Percentiles rank a stretch among this genome's conserved stretches.
These are phyloP conservation scores for Xestobium rufovillosum DNA, from an alignment of 2,888 invertebrate genomes.

Conservation along the genomic window DNA sequence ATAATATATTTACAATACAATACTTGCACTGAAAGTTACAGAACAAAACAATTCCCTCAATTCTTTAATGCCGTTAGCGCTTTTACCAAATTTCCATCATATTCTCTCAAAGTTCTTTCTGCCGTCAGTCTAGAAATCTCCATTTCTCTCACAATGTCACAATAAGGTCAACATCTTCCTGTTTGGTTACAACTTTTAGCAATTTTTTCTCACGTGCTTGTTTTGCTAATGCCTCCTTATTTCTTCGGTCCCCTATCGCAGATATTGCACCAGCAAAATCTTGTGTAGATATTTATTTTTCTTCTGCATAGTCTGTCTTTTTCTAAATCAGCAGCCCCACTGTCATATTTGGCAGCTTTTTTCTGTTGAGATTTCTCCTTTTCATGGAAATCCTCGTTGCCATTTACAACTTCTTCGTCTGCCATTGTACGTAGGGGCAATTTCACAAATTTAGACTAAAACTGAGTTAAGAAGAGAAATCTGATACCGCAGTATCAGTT, in stretches of 20 bases:
- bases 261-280: constrained; percentile 86
- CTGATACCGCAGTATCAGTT: too few species aligned
- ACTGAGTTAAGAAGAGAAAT: too few species aligned
- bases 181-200: constrained; percentile 86
- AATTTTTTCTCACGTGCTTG: constrained; percentile 89
- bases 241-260: constrained; percentile 81
- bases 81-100: constrained; percentile 85
- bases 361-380: constrained; percentile 61
- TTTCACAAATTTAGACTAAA: too few species aligned
- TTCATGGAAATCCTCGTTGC: constrained; percentile 55
- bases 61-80: constrained; percentile 80
- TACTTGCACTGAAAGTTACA: too few species aligned
- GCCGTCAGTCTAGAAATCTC: constrained; percentile 79
- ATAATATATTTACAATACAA: too few species aligned
- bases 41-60: too few species aligned
- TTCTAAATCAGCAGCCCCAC: constrained; percentile 94
- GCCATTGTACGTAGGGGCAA: too few species aligned
- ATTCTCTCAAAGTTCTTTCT: constrained; percentile 84
- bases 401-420: constrained; percentile 61
- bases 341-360: constrained; percentile 85
- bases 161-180: constrained; percentile 95
- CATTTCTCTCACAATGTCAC: constrained; percentile 94
- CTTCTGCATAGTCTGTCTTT: constrained; percentile 96
- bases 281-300: constrained; percentile 88
- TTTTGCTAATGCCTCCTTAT: constrained; percentile 83